A percentile compares a stretch with the other conserved stretches of the same genome.
phyloP scores from a whole-genome alignment of 2,888 invertebrate species.

The Gisinianus flammeolus region DNA sequence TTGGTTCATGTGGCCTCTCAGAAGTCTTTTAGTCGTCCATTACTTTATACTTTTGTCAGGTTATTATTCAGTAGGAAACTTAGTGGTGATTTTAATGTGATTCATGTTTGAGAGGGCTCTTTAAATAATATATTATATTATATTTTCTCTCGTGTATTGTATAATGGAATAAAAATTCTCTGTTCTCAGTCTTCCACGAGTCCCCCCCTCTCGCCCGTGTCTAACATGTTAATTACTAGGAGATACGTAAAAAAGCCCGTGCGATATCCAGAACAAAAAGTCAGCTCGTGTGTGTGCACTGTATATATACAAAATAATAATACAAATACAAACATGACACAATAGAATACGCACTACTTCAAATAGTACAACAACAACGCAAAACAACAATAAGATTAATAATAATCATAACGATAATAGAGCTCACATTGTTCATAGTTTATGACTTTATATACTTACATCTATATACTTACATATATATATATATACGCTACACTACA shows the following conservation, averaged over 20 bases:
- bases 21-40: constrained; percentile 9
- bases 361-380: no score
- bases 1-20: constrained; percentile 15
- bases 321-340: background rate
- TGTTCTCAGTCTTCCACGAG: background rate
- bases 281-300: no score
- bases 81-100: constrained; percentile 7
- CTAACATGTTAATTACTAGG: background rate
- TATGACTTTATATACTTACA: no score
- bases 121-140: background rate
- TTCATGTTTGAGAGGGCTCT: background rate
- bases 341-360: no score
- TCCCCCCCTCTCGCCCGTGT: background rate
- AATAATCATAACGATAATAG: no score
- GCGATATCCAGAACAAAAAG: no score
- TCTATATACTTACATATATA: no score
- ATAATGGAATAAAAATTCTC: background rate
- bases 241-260: background rate
- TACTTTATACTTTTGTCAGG: background rate
- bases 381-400: no score
- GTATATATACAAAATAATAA: background rate
- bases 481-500: no score
- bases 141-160: background rate
- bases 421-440: no score
- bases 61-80: background rate